phyloP scores from a whole-genome alignment of 2,113 vertebrate species.

The Cebus imitator region DNA sequence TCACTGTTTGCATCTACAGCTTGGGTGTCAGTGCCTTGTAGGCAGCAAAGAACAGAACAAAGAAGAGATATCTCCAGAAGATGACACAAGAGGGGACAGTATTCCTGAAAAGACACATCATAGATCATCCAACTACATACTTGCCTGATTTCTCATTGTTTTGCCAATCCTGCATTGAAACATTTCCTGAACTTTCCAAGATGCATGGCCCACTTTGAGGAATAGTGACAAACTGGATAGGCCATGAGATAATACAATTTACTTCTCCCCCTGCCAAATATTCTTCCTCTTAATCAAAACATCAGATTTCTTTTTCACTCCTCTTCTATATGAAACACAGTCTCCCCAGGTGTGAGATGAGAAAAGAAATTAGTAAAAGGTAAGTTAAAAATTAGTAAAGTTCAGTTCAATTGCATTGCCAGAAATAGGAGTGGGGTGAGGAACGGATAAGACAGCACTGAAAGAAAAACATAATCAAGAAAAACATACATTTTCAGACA shows the following conservation, averaged over 20 bases:
- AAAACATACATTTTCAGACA: background rate
- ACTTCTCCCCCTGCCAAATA: background rate
- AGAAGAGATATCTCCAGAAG: background rate
- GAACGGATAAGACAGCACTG: background rate
- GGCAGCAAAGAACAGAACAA: background rate
- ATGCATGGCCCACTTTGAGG: background rate
- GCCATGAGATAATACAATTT: background rate
- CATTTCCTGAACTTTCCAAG: background rate
- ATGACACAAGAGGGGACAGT: background rate
- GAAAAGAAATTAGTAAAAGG: too few species aligned
- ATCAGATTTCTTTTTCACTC: background rate
- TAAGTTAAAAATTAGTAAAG: background rate
- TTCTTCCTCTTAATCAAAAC: background rate
- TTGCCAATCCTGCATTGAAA: background rate
- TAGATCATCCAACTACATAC: too few species aligned
- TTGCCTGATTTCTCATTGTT: background rate
- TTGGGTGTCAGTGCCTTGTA: background rate
- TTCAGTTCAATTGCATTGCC: background rate
- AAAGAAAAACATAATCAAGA: background rate
- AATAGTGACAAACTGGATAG: background rate
- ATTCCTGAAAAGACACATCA: background rate
- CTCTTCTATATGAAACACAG: background rate
- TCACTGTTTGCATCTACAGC: background rate
- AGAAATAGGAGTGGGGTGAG: background rate
- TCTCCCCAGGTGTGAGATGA: background rate